Base-by-base conservation (phyloP, 2,888 invertebrate species). In the Lordiphosa andalusiaca region DNA sequence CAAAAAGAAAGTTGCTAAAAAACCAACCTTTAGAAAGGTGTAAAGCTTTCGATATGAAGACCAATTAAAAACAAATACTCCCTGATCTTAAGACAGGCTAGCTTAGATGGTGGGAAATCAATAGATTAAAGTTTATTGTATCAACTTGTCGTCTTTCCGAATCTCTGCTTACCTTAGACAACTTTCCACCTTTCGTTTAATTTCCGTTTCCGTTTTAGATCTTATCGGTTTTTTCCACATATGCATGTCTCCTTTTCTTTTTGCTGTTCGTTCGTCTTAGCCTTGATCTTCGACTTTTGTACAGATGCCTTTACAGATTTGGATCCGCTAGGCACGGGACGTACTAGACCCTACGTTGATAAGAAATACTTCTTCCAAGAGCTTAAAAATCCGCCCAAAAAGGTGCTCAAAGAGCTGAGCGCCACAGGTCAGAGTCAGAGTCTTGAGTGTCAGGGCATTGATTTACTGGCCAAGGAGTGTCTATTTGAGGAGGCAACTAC, bases 351-450 rank as follows among this genome's bases (percentile, higher is more conserved):
- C 68, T 97, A 96, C 91, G 93, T 97, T 87, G 97, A 97, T 92
- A 96, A 96, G 91, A 97, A 97, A 92, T 95, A 96, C 91, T 97
- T 97, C 92, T 97, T 97, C 92, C 96, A 96, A 91, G 96, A 97
- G 90, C 92, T 97, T 87, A 97, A 97, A 91, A 96, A 97, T 91
- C 97, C 97, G 77, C 96, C 96, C 81, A 96, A 96, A 91, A 96
- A 96, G 91, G 95, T 95, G 68, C 92, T 97, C 83, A 96, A 96
- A 91, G 97, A 97, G 90, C 91, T 97, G 40, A 88, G 90, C 59
- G 62, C 71, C 59, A 75, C 23, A 6, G 23, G 23, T 55, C 48
- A 58, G 55, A 10, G 10, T 30, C 2, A 58, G 55, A 30, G 10
- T 30, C 2, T 10, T 10, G 30, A 30, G 2, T 10, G 63, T 69